Conservation (phyloP, 2,797 vertebrate genomes). For the Coracias cyanogaster region DNA sequence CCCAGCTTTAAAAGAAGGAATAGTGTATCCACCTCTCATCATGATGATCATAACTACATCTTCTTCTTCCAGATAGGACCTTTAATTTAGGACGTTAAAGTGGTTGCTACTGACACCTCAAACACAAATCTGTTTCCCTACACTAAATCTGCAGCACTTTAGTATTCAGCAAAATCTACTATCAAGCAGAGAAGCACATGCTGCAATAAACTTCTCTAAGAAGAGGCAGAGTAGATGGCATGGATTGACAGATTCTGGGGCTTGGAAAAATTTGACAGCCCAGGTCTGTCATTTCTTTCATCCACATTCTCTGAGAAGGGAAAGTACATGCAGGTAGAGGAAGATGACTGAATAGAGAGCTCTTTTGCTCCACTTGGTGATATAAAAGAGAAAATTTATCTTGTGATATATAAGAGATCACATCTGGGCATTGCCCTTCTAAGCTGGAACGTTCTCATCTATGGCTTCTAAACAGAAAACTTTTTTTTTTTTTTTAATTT, state of each 20-base stretch:
- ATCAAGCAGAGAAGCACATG: not conserved
- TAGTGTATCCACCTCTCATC: not conserved
- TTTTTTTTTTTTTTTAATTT: not conserved
- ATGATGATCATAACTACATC: not conserved
- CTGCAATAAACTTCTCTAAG: not conserved
- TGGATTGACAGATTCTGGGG: not conserved
- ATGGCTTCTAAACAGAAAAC: not conserved
- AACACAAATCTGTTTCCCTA: not conserved
- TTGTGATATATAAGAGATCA: not conserved
- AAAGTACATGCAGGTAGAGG: not conserved
- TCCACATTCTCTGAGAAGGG: accelerated
- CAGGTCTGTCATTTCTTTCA: not conserved
- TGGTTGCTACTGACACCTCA: not conserved
- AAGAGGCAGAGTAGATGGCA: not conserved
- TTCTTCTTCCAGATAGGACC: not conserved
- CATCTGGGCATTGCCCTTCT: not conserved
- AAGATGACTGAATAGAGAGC: not conserved
- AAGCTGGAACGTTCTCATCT: not conserved
- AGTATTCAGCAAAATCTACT: not conserved
- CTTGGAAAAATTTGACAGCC: not conserved
- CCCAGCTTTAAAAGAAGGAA: not conserved
- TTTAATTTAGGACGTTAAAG: not conserved
- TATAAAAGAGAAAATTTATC: not conserved
- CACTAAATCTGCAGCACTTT: not conserved
- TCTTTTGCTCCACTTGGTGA: not conserved